Percentiles rank a stretch among this genome's conserved stretches.
These are phyloP conservation scores for Tretioscincus oriximinensis DNA, from an alignment of 2,113 vertebrate species.

Conservation along the genomic window DNA sequence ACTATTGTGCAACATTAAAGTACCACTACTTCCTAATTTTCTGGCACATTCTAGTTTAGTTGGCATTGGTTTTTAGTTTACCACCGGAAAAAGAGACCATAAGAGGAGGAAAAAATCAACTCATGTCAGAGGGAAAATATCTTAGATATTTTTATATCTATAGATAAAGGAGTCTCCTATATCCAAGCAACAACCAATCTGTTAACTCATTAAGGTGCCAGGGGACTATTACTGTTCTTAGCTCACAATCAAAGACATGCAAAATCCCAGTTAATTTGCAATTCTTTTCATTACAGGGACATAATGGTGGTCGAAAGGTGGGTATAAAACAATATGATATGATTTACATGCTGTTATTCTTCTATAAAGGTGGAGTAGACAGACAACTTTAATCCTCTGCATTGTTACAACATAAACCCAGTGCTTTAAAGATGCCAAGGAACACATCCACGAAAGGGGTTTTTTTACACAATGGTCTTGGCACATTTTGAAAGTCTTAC, in stretches of 20 bases:
- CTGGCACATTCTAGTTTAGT: slow-evolving; percentile 39
- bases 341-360: background rate
- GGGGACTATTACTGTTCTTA: background rate
- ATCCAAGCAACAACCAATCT: background rate
- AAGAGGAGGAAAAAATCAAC: background rate
- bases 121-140: background rate
- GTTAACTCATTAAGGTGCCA: background rate
- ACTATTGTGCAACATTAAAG: slow-evolving; percentile 43
- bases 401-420: too few species aligned
- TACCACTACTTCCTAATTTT: slow-evolving; percentile 42
- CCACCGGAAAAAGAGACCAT: slow-evolving; percentile 20
- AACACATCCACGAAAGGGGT: too few species aligned
- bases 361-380: background rate
- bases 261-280: background rate
- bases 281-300: background rate
- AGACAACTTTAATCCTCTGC: background rate
- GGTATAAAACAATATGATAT: too few species aligned
- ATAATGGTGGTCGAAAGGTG: background rate
- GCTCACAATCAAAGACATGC: background rate
- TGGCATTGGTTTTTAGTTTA: slow-evolving; percentile 26
- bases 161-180: background rate
- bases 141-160: background rate
- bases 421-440: too few species aligned
- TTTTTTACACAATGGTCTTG: too few species aligned
- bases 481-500: too few species aligned